Conservation (phyloP, 2,797 vertebrate species). For the Poliocrania exsul region DNA sequence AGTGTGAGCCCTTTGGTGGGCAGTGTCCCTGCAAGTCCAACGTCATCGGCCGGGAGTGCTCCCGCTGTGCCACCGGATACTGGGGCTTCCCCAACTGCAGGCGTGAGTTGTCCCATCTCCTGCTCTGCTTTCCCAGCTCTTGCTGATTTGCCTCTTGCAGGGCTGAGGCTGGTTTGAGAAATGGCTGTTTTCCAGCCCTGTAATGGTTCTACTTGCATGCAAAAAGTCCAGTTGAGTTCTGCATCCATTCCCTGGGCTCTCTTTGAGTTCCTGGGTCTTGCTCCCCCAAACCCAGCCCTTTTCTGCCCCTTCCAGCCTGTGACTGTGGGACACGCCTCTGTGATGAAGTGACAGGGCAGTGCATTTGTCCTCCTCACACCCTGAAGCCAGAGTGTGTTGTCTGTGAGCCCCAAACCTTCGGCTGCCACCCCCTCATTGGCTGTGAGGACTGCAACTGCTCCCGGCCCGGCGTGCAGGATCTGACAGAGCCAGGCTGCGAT, state of each 20-base stretch:
- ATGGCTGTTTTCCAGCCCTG: background rate
- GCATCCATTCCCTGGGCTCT: rapidly evolving
- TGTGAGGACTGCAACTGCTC: constrained; percentile 97
- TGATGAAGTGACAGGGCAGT: constrained; percentile 89
- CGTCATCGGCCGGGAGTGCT: constrained; percentile 93
- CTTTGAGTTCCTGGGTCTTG: background rate
- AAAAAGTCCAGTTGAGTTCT: background rate
- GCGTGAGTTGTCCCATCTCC: constrained; percentile 79
- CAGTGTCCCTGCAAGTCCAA: constrained; percentile 89
- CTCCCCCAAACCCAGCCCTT: background rate
- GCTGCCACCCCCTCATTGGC: constrained; percentile 93
- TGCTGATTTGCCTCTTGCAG: background rate
- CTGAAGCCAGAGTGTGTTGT: constrained; percentile 85
- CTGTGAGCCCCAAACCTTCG: constrained; percentile 91
- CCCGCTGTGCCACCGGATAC: constrained; percentile 91
- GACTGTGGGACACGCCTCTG: constrained; percentile 88
- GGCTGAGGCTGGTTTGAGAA: background rate
- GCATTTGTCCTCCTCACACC: constrained; percentile 92
- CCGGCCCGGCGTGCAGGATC: constrained; percentile 78
- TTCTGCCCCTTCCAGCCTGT: constrained; percentile 79
- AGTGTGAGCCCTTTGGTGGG: constrained; percentile 88
- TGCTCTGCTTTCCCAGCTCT: rapidly evolving
- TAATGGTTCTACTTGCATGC: background rate
- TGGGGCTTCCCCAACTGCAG: constrained; percentile 96
- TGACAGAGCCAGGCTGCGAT: constrained; percentile 82